These are phyloP conservation scores for Eurystomus glaucurus DNA, from an alignment of 2,797 vertebrate species.

Conservation along the genomic window DNA sequence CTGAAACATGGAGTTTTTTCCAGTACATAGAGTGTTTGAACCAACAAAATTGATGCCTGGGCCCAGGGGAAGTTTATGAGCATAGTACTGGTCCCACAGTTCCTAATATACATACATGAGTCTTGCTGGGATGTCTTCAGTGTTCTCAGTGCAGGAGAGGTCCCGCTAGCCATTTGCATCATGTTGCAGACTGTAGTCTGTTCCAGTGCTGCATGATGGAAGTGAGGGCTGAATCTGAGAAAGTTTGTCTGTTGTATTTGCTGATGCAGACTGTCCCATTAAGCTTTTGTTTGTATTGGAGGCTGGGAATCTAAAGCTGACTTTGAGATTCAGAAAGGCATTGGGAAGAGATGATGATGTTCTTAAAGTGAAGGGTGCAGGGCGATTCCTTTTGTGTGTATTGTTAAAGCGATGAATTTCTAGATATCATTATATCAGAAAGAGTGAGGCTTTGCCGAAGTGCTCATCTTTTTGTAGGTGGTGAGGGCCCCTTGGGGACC, in stretches of 20 bases:
- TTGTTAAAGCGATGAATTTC: conserved; percentile 63
- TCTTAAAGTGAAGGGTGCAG: conserved; percentile 44
- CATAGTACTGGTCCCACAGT: neutral
- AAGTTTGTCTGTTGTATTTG: neutral
- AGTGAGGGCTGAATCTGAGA: neutral
- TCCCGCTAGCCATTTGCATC: neutral
- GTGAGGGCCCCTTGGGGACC: conserved; percentile 78
- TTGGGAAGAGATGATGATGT: conserved; percentile 8
- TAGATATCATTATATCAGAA: conserved; percentile 68
- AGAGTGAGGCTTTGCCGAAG: conserved; percentile 64
- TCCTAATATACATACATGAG: neutral
- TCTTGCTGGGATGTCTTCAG: neutral
- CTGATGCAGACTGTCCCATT: neutral
- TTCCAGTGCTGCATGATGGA: neutral
- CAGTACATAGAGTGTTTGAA: neutral
- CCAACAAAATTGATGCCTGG: neutral
- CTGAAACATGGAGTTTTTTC: neutral
- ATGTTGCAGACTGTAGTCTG: neutral
- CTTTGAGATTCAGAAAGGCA: conserved; percentile 20
- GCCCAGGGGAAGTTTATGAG: neutral
- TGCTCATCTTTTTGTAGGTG: conserved; percentile 74
- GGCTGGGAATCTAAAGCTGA: neutral
- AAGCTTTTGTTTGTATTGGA: neutral
- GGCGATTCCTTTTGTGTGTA: conserved; percentile 58
- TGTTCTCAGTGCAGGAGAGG: neutral